Evolutionary conservation across 1,140 invertebrate genomes (phyloP).

Genomic region (Araneus ventricosus): DNA sequence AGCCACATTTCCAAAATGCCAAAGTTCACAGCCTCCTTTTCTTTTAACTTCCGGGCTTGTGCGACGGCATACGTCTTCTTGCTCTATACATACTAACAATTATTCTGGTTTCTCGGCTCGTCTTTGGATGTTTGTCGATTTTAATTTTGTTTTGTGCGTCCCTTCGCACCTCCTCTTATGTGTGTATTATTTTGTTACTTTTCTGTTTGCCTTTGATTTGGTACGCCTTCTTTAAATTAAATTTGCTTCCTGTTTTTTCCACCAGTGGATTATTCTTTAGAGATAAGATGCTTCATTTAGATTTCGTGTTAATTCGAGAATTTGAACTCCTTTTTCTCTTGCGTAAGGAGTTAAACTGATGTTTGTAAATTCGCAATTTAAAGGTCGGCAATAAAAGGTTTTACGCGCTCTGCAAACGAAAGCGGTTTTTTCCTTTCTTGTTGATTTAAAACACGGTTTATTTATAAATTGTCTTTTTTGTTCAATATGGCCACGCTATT

Average conservation of each 20-base stretch:
- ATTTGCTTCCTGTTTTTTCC: background rate
- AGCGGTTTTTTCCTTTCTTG: too few species aligned
- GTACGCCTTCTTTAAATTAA: background rate
- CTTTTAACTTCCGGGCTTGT: background rate
- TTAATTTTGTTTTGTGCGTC: background rate
- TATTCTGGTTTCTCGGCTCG: background rate
- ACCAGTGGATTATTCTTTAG: background rate
- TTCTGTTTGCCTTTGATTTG: background rate
- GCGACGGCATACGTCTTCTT: background rate
- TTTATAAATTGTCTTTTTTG: too few species aligned
- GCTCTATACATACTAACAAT: slow-evolving; percentile 15
- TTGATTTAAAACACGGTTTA: too few species aligned
- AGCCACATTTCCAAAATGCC: slow-evolving; percentile 41
- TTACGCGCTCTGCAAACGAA: too few species aligned
- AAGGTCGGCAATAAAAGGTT: too few species aligned
- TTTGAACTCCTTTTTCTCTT: too few species aligned
- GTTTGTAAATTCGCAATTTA: too few species aligned
- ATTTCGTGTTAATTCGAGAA: too few species aligned
- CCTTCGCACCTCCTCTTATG: background rate
- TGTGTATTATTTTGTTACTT: background rate
- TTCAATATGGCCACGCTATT: too few species aligned
- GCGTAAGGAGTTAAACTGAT: too few species aligned
- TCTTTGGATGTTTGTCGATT: background rate
- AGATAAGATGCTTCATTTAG: background rate
- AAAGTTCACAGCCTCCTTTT: slow-evolving; percentile 22